Evolutionary conservation across 2,797 vertebrate species (phyloP).

Genomic region (Emys orbicularis): DNA sequence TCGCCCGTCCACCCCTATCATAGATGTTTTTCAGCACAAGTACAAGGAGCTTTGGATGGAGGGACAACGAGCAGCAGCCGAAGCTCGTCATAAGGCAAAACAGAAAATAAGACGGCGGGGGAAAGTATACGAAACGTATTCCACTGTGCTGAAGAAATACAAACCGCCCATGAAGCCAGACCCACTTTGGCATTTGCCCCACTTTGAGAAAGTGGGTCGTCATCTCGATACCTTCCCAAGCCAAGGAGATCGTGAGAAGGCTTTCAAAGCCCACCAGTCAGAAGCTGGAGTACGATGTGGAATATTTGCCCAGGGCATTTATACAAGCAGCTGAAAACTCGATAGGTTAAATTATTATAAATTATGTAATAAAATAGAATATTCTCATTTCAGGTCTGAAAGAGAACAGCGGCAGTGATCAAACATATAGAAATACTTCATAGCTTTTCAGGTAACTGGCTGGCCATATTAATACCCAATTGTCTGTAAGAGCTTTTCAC

Average conservation of each 20-base stretch:
- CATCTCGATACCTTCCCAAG: background rate
- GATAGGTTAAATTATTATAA: background rate
- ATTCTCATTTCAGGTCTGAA: rapidly evolving
- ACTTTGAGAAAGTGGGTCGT: background rate
- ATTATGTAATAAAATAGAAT: background rate
- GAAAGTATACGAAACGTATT: rapidly evolving
- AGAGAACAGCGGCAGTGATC: background rate
- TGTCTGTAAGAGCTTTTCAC: background rate
- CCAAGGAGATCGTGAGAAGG: background rate
- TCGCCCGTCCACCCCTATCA: background rate
- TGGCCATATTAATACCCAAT: rapidly evolving
- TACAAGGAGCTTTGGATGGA: slow-evolving; percentile 13
- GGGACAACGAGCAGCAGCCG: background rate
- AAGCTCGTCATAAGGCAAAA: background rate
- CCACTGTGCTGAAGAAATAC: background rate
- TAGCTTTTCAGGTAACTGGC: background rate
- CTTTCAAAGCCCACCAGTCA: rapidly evolving
- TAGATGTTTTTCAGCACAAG: slow-evolving; percentile 21
- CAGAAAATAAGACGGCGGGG: background rate
- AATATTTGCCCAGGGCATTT: background rate
- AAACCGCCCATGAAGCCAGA: background rate
- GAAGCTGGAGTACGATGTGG: background rate
- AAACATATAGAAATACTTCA: background rate
- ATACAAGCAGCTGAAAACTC: background rate
- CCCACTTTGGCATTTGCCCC: background rate